Base-by-base conservation (phyloP, 1,140 invertebrate species). In the Nasonia giraulti region DNA sequence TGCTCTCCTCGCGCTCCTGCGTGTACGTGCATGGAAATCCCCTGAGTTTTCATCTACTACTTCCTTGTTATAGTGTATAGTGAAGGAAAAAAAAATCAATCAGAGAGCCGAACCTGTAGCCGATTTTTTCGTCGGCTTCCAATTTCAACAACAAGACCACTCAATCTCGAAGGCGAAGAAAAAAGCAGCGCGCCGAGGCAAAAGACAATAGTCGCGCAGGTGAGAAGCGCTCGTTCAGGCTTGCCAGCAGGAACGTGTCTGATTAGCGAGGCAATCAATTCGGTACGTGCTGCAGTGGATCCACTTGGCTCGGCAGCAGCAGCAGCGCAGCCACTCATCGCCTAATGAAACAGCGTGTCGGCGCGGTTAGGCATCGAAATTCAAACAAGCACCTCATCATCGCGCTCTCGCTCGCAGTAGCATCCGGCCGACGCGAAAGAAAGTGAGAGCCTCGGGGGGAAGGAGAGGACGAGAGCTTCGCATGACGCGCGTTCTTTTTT, bases 311-410 rank as follows among this genome's bases (percentile, higher is more conserved):
- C 23, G 12, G 50, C 20, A 77, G 27, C 47, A 27, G 66, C 14
- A 71, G 11, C 37, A 6, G 20, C 20, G 20, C 20, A 37, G 55
- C 40, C 55, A 55, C 44, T 73, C 73, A 47, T 69, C n/a, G 83
- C 74, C 66, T 87, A 86, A 87, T 85, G 87, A 86, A 87, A 85
- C 44, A 83, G 74, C 80, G 47, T 85, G 79, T 85, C 66, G 20
- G 74, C 79, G 8, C 40, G 27, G 55, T 62, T 68, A 86, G 62
- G 23, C 81, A 87, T 88, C 84, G 83, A 87, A 88, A 88, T 87
- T 87, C 87, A 84, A 86, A 88, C 84, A 79, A 87, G 84, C 84
- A 69, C 87, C 87, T 86, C 87, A 83, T 86, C 87, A 83, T 87
- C 85, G 27, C 7, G 4, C n/a, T 44, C 50, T 62, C 81, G 47